Base-by-base conservation (phyloP, 2,113 vertebrate genomes). In the Lamprologus speciosus region DNA sequence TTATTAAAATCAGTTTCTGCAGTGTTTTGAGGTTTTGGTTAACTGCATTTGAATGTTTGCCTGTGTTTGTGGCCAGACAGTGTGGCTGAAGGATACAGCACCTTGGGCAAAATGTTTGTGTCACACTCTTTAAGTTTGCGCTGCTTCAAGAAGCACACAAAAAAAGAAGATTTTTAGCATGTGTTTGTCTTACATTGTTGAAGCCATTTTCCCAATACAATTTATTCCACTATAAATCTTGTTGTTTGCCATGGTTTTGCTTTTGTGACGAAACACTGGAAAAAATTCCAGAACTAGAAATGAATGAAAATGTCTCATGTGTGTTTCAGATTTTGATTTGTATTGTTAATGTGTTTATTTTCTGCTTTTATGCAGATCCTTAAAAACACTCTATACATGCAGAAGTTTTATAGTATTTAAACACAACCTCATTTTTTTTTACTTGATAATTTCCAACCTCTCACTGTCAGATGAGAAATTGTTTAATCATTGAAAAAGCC, bases 41-140 rank as follows among this genome's bases (percentile, higher is more conserved):
- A 78, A 88, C 63, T 88, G 63, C 16, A 81, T 37, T 80, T 92
- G 80, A 51, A 40, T 90, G 82, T 85, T 90, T 70, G 60, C 68
- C 35, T 91, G 85, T 83, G 68, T 89, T 81, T 93, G 92, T 87
- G 90, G 92, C 58, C 87, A 91, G 89, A 91, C 92, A 88, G 75
- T 65, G 81, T 88, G 85, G 81, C 88, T 89, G 58, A 81, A 28
- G 78, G 80, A 82, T 81, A 84, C 65, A 51, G 58, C 7, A 55
- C 85, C 81, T 75, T 13, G 37, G 89, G 78, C 88, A 23, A 23
- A 60, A 68, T 90, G 58, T 87, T 87, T 92, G 79, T 88, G 50
- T 87, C 80, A 82, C 84, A 45, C 65, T 86, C n/a, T 79, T 45
- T 26, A 87, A 83, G 68, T 82, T 89, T 89, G 79, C 37, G 63